phyloP scores from a whole-genome alignment of 2,113 vertebrate species.

The Hymenochirus boettgeri region DNA sequence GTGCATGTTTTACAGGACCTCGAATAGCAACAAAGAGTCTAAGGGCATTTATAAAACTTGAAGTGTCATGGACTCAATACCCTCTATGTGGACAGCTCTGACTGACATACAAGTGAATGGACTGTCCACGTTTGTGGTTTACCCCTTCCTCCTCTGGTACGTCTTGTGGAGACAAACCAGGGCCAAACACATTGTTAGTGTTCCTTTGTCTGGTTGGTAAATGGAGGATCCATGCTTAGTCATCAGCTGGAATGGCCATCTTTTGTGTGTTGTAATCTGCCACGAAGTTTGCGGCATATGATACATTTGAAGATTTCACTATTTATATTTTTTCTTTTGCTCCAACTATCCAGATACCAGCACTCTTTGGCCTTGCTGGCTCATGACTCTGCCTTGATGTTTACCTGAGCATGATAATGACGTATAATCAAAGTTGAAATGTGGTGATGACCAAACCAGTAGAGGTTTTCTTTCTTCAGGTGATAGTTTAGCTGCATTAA shows the following conservation, averaged over 20 bases:
- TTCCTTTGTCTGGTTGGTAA: neutral
- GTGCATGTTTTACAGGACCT: neutral
- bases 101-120: neutral
- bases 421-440: neutral
- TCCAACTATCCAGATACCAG: neutral
- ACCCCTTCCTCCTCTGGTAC: neutral
- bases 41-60: too few relatives aligned
- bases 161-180: neutral
- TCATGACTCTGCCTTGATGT: neutral
- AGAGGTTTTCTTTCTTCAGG: neutral
- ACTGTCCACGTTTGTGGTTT: neutral
- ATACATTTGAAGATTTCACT: neutral
- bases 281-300: neutral
- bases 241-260: neutral
- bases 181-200: neutral
- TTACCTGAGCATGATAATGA: neutral
- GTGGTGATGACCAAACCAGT: neutral
- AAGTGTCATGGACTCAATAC: slow-evolving; percentile 34
- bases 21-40: too few relatives aligned
- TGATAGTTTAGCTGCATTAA: neutral
- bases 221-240: neutral
- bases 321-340: neutral
- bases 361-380: too few relatives aligned
- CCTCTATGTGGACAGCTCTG: neutral
- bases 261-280: neutral